A percentile compares a stretch with the other conserved stretches of the same genome.
Evolutionary conservation across 2,113 vertebrate genomes (phyloP).

Genomic region (Terrapene triunguis): DNA sequence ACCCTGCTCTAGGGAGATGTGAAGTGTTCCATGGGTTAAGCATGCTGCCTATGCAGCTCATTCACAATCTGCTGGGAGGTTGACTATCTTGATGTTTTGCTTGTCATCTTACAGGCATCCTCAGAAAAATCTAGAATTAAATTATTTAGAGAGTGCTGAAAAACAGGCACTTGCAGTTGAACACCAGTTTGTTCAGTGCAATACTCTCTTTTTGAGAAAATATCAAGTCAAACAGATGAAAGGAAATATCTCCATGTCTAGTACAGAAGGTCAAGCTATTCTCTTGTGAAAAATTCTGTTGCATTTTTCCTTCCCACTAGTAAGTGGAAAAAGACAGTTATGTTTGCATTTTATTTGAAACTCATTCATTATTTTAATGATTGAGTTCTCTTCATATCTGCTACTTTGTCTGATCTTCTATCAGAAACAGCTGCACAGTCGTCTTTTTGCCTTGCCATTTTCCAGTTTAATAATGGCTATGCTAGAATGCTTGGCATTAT

Average conservation of each 20-base stretch:
- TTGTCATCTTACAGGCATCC: not conserved
- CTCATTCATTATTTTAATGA: conserved; percentile 39
- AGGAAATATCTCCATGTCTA: not conserved
- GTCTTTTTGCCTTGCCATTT: conserved; percentile 16
- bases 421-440: conserved; percentile 46
- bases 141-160: not conserved
- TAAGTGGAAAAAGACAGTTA: conserved; percentile 26
- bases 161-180: not conserved
- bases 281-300: conserved; percentile 1
- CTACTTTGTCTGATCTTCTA: conserved; percentile 28
- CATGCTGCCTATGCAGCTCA: not conserved
- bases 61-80: not conserved
- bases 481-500: conserved; percentile 20
- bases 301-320: conserved; percentile 8
- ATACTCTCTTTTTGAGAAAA: not conserved
- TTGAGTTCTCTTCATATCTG: not conserved
- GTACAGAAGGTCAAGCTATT: not conserved
- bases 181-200: not conserved
- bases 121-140: not conserved
- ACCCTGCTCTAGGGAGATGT: not conserved
- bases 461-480: not conserved
- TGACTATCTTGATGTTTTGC: not conserved
- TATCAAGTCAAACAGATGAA: not conserved
- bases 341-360: conserved; percentile 50
- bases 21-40: not conserved